Evolutionary conservation across 1,140 invertebrate species (phyloP), one percentile per base, ranked within the genome.

Genomic region (Diorhabda carinulata): DNA sequence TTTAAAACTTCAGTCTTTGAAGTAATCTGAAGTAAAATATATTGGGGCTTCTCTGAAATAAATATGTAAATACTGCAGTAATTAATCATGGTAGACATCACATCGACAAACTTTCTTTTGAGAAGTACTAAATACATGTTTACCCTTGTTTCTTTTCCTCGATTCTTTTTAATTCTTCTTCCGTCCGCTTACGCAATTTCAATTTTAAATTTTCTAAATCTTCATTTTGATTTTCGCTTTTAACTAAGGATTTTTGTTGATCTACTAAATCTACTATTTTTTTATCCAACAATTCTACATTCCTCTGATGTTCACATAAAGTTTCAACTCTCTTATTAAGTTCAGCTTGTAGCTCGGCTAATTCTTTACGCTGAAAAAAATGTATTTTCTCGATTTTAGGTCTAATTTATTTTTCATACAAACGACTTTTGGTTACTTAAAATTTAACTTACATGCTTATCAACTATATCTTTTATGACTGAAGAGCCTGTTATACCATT

Each of bases 341-440:
- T 78, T 91, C 86, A 3, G 82, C 81, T 76, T 91, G 89, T 43
- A 92, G 77, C 43, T 86, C 84, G 47, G 86, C 83, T 64, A 92
- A 78, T 77, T 90, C 88, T 73, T 88, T 74, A 64, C 78, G 73
- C 80, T 81, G 65, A 72, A 76, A 73, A 66, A 25, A 25, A 25
- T 25, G 25, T 25, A 25, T 25, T 25, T 25, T 25, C 25, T 25
- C 25, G 25, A 25, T 25, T 25, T 25, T 25, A 25, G 25, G 25
- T 25, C 25, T 25, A 25, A 25, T 25, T 25, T 25, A 25, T 25
- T 25, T 25, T 25, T 25, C 25, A 25, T 25, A 25, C 25, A 25
- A 25, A 25, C 25, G 25, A 25, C 25, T 25, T 25, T 25, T 25
- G 25, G 60, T 43, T 9, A 61, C 25, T 25, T 45, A 43, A 64